Evolutionary conservation across 2,113 vertebrate genomes (phyloP).

Genomic region (Mirza zaza): DNA sequence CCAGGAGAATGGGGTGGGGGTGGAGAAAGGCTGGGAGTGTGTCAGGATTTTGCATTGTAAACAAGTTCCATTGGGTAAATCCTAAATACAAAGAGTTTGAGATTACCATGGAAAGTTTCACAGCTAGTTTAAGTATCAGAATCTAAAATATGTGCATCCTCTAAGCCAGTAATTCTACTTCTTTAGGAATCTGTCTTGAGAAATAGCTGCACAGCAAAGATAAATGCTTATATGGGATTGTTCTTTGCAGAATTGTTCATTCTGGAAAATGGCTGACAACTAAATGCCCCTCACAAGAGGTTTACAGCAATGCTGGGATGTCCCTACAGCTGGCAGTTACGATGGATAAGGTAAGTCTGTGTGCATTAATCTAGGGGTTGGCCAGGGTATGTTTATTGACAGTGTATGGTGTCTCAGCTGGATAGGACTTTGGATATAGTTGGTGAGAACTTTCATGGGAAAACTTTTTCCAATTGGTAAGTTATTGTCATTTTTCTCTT

Average conservation of each 20-base stretch:
- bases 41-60: neutral
- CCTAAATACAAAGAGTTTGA: neutral
- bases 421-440: neutral
- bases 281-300: neutral
- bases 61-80: conserved; percentile 12
- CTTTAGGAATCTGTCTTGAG: neutral
- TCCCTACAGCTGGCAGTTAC: rapidly evolving
- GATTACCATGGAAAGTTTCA: neutral
- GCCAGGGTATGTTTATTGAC: neutral
- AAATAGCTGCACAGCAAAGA: neutral
- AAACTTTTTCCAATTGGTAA: neutral
- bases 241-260: conserved; percentile 2
- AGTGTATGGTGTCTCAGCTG: neutral
- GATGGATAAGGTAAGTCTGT: neutral
- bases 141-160: neutral
- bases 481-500: neutral
- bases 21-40: neutral
- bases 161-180: neutral
- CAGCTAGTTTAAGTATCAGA: neutral
- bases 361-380: neutral
- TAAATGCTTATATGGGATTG: neutral
- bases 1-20: neutral
- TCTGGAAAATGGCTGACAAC: neutral
- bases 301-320: neutral
- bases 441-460: neutral